Percentiles rank a stretch among this genome's conserved stretches.
These are phyloP conservation scores for Platysteira castanea DNA, from an alignment of 2,113 vertebrate genomes.

Conservation along the genomic window DNA sequence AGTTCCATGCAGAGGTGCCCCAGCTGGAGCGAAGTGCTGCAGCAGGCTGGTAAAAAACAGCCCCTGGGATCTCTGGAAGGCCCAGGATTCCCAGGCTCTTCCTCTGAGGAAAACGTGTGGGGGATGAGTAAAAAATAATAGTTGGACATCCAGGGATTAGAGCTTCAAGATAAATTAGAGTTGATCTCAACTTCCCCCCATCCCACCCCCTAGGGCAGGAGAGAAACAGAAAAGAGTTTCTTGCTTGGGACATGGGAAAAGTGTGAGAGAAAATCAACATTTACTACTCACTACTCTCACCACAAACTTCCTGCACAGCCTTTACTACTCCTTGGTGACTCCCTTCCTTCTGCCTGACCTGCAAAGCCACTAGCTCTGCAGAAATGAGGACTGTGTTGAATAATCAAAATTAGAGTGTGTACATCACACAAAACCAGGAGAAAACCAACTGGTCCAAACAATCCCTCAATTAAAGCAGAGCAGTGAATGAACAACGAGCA, in stretches of 20 bases:
- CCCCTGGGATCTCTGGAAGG: neutral
- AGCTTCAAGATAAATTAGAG: neutral
- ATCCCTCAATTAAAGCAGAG: neutral
- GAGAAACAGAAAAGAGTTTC: neutral
- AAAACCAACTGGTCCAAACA: neutral
- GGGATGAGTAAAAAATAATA: neutral
- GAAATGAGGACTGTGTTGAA: neutral
- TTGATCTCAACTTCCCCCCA: neutral
- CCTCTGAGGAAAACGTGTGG: neutral
- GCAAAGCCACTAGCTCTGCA: neutral
- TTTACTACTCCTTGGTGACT: neutral
- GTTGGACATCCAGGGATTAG: accelerated
- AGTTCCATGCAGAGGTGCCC: neutral
- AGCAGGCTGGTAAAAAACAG: neutral
- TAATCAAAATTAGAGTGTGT: neutral
- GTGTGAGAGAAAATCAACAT: neutral
- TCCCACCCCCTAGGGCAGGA: neutral
- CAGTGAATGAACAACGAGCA: accelerated
- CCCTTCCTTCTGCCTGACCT: neutral
- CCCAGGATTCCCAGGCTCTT: neutral
- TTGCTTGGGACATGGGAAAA: neutral
- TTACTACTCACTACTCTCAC: neutral
- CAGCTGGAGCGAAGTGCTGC: neutral
- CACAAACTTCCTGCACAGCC: neutral
- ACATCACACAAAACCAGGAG: neutral